Conservation (phyloP, 2,113 vertebrate species). For the Caretta caretta region DNA sequence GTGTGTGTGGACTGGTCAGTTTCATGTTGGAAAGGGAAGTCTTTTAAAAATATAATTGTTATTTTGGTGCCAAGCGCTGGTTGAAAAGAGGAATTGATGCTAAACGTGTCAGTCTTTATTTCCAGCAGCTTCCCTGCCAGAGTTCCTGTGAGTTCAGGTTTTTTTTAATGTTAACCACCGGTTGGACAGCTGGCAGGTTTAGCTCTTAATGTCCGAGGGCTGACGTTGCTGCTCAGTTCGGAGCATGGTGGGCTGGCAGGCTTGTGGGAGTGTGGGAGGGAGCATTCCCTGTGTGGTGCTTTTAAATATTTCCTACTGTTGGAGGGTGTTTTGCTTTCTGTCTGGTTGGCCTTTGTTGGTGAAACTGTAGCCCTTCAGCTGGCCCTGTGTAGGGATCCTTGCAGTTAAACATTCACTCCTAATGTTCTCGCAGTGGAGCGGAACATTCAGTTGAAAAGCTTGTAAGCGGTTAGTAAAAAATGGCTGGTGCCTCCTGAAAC, state of each 20-base stretch:
- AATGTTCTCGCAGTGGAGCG: fast-evolving
- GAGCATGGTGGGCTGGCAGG: background rate
- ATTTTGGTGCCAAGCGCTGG: conserved; percentile 55
- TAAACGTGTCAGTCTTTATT: background rate
- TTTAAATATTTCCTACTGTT: background rate
- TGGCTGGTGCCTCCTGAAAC: background rate
- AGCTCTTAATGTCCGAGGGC: background rate
- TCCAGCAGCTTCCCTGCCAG: background rate
- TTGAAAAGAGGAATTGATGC: conserved; percentile 50
- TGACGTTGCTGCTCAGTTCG: background rate
- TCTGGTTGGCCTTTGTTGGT: background rate
- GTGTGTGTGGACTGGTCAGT: background rate
- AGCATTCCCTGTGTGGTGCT: background rate
- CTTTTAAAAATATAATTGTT: background rate
- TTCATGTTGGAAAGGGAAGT: conserved; percentile 13
- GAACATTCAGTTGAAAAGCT: background rate
- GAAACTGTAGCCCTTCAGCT: background rate
- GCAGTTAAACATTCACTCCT: conserved; percentile 12
- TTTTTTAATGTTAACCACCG: background rate
- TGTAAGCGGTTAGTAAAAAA: background rate
- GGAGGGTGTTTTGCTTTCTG: background rate
- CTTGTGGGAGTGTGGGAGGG: background rate
- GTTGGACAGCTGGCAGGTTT: background rate
- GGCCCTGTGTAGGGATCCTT: background rate
- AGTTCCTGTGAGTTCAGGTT: background rate